Conservation (phyloP, 1,140 invertebrate species). For the Antheraea pernyi region DNA sequence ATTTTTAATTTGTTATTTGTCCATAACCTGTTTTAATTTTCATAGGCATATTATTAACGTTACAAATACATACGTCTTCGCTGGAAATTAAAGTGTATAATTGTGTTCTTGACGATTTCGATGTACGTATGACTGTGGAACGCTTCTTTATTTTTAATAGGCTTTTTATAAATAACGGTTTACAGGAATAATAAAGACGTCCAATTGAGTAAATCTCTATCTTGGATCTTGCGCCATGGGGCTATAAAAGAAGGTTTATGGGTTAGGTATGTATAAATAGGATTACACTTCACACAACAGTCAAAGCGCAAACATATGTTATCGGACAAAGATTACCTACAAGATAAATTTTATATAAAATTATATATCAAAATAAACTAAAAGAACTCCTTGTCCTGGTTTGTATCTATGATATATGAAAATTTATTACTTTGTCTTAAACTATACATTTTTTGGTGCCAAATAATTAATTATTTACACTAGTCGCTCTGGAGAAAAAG, state of each 20-base stretch:
- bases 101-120: neutral
- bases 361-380: no score
- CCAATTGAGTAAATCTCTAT: conserved; percentile 84
- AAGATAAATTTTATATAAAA: no score
- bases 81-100: neutral
- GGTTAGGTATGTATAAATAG: conserved; percentile 63
- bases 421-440: no score
- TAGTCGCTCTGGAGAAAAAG: no score
- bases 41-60: neutral
- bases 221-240: conserved; percentile 86
- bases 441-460: no score
- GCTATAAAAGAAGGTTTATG: conserved; percentile 82
- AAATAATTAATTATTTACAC: no score
- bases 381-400: no score
- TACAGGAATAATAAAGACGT: conserved; percentile 71
- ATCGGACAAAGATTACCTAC: neutral
- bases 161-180: neutral
- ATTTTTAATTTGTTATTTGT: neutral
- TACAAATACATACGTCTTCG: neutral
- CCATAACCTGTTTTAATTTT: neutral
- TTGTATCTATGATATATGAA: no score
- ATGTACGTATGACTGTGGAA: conserved; percentile 2
- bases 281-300: neutral
- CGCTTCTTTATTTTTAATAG: neutral
- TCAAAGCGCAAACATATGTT: neutral